Evolutionary conservation across 2,113 vertebrate species (phyloP).

Genomic region (Himantopus leucocephalus): DNA sequence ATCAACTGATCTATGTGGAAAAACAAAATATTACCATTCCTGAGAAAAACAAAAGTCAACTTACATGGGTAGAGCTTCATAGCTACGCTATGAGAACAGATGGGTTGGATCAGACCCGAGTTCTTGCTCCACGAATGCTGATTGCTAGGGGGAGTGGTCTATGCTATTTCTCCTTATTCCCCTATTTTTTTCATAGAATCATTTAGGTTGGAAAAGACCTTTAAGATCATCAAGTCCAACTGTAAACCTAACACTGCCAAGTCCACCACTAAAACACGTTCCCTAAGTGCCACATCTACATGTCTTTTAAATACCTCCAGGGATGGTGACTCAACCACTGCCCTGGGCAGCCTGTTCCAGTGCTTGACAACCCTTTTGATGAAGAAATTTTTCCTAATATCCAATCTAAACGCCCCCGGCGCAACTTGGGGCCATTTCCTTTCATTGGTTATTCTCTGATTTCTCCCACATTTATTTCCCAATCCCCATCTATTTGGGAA

Average conservation of each 20-base stretch:
- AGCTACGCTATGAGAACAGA: background rate
- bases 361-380: background rate
- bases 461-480: background rate
- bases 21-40: background rate
- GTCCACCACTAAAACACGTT: background rate
- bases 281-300: background rate
- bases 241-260: background rate
- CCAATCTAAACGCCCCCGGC: background rate
- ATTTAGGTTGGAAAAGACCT: background rate
- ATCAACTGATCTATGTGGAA: background rate
- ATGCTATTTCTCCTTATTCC: background rate
- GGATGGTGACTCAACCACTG: background rate
- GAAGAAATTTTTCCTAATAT: background rate
- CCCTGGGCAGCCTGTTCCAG: background rate
- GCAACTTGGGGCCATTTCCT: background rate
- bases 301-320: background rate
- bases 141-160: background rate
- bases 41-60: background rate
- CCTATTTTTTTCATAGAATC: background rate
- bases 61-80: fast-evolving
- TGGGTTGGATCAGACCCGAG: background rate
- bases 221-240: background rate
- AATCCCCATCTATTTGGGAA: background rate
- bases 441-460: background rate
- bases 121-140: background rate